Evolutionary conservation across 2,888 invertebrate genomes (phyloP), one percentile per base, ranked within the genome.

Genomic region (Dione juno): DNA sequence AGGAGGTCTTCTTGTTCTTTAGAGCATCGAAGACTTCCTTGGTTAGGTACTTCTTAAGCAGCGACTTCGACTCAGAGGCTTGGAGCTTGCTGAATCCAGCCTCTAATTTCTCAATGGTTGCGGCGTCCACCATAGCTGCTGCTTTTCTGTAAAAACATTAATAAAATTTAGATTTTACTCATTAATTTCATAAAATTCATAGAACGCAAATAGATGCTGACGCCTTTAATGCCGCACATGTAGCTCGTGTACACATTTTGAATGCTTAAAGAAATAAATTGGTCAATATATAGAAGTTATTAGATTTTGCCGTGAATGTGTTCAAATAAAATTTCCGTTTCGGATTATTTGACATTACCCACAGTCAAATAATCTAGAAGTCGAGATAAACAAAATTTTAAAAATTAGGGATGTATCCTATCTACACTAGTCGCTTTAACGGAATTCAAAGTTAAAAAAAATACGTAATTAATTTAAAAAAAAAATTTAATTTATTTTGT

Each of bases 1-100:
- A 98, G 78, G 96, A 96, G 75, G 98, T 98, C 94, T 98, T 98
- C 95, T 97, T 96, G 92, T 95, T 96, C 95, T 99, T 99, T 77
- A 98, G 95, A 83, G 95, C 95, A 85, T 99, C 98, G 91, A 98
- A 98, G 74, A 98, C 94, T 85, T 98, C 97, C 94, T 96, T 96
- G 88, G 97, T 97, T 82, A 98, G 95, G 94, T 97, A 97, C 93
- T 99, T 99, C 95, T 99, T 99, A 94, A 99, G 94, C 92, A 99
- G 95, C 74, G 98, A 99, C 94, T 98, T 98, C 90, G 98, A 98
- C 93, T 98, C 97, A 75, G 97, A 97, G 80, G 94, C 96, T 82
- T 95, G 95, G 84, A 98, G 94, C 94, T 97, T 98, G 95, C 96
- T 95, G 94, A 94, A 98, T 84, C 97, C 98, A 89, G 97, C 95